These are phyloP conservation scores for Gallinago jamesoni DNA, from an alignment of 2,113 vertebrate genomes.

Conservation along the genomic window DNA sequence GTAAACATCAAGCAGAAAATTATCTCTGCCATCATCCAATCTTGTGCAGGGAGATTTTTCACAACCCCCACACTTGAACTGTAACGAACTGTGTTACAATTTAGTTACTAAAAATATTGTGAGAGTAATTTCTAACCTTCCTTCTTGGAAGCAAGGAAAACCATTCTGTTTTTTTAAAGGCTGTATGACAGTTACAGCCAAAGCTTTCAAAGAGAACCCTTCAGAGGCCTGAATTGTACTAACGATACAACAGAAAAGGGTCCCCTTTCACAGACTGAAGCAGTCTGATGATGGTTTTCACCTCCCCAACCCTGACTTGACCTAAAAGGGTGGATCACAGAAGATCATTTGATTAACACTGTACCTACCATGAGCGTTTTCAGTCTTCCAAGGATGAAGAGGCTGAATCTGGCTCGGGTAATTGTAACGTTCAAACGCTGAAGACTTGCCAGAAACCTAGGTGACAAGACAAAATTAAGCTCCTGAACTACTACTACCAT, in stretches of 20 bases:
- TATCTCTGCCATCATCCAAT: neutral
- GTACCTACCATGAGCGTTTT: slow-evolving; percentile 81
- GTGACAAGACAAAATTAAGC: neutral
- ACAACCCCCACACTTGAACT: neutral
- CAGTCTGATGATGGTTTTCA: neutral
- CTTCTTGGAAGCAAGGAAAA: neutral
- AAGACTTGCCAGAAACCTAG: slow-evolving; percentile 84
- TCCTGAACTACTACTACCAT: neutral
- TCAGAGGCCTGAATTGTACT: neutral
- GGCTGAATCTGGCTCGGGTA: slow-evolving; percentile 84
- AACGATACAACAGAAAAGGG: neutral
- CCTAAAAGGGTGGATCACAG: neutral
- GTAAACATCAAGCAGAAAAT: neutral
- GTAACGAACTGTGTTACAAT: neutral
- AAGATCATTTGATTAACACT: neutral
- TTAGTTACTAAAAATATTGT: neutral
- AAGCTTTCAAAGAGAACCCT: neutral
- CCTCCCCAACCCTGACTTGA: neutral
- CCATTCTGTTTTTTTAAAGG: neutral
- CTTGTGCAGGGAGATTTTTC: neutral
- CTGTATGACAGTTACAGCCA: neutral
- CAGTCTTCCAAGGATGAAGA: slow-evolving; percentile 86
- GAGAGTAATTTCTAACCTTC: neutral
- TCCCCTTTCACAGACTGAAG: neutral
- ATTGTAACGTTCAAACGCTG: slow-evolving; percentile 87